Evolutionary conservation across 2,888 invertebrate species (phyloP).

Genomic region (Iphiclides podalirius): DNA sequence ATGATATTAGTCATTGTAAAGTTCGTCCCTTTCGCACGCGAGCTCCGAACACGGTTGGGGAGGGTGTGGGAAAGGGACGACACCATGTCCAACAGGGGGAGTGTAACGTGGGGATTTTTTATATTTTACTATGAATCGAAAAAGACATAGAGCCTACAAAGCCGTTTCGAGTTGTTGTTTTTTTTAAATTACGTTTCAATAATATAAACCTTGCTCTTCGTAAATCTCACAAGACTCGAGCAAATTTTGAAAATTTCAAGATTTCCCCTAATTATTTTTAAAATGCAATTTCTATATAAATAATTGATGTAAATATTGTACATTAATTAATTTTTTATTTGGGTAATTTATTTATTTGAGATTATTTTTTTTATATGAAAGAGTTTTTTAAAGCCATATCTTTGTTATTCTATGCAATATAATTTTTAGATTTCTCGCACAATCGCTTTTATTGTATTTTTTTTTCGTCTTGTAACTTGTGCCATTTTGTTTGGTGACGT

Average conservation of each 20-base stretch:
- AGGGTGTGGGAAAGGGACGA: slow-evolving; percentile 45
- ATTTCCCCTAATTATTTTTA: slow-evolving; percentile 51
- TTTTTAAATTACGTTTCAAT: slow-evolving; percentile 38
- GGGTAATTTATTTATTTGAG: slow-evolving; percentile 73
- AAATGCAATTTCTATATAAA: slow-evolving; percentile 64
- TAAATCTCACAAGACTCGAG: slow-evolving; percentile 47
- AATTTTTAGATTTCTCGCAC: slow-evolving; percentile 31
- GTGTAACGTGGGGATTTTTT: slow-evolving; percentile 71
- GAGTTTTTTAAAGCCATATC: slow-evolving; percentile 62
- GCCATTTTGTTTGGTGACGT: slow-evolving; percentile 61
- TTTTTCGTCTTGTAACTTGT: slow-evolving; percentile 45
- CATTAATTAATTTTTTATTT: slow-evolving; percentile 58
- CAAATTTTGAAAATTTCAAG: slow-evolving; percentile 33
- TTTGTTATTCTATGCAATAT: slow-evolving; percentile 64
- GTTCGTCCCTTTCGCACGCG: slow-evolving; percentile 47
- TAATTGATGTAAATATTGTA: slow-evolving; percentile 78
- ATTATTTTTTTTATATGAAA: slow-evolving; percentile 58
- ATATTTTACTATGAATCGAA: slow-evolving; percentile 78
- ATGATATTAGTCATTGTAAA: slow-evolving; percentile 60
- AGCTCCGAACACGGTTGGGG: slow-evolving; percentile 25
- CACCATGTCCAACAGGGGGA: slow-evolving; percentile 73
- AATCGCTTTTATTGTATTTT: slow-evolving; percentile 40
- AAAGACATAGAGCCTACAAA: slow-evolving; percentile 70
- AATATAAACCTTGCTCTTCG: slow-evolving; percentile 51
- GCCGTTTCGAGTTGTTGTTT: slow-evolving; percentile 51